Conservation (phyloP, 1,140 invertebrate genomes). For the Trichonephila clavipes region DNA sequence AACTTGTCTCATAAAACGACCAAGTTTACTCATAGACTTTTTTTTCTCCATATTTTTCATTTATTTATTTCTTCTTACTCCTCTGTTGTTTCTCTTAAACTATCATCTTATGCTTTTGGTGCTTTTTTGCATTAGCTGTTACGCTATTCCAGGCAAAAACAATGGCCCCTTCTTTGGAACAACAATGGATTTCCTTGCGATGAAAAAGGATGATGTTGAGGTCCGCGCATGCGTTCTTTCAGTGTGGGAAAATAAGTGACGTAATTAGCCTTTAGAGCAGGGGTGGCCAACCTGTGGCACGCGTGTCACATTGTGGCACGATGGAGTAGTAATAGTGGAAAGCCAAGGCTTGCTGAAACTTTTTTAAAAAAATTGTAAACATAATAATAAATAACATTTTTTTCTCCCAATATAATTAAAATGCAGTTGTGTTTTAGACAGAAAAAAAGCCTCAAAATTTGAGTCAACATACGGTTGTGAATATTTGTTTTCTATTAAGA, state of each 20-base stretch:
- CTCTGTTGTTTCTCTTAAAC: not conserved
- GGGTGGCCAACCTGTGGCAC: too few species aligned
- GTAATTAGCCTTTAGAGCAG: not conserved
- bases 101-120: not conserved
- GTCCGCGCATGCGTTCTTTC: not conserved
- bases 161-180: not conserved
- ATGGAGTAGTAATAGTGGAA: too few species aligned
- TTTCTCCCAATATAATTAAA: too few species aligned
- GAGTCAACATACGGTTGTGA: too few species aligned
- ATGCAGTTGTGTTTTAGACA: too few species aligned
- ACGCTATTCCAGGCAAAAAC: slow-evolving; percentile 21
- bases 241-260: not conserved
- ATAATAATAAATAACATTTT: too few species aligned
- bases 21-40: not conserved
- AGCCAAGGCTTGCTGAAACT: too few species aligned
- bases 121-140: slow-evolving; percentile 7
- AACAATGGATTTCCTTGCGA: not conserved
- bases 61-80: not conserved
- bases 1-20: not conserved
- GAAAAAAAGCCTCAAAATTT: too few species aligned
- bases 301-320: too few species aligned
- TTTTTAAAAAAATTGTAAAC: too few species aligned
- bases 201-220: not conserved
- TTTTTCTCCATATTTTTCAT: not conserved
- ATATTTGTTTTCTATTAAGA: too few species aligned